Evolutionary conservation across 2,797 vertebrate species (phyloP).

Genomic region (Fringilla coelebs): DNA sequence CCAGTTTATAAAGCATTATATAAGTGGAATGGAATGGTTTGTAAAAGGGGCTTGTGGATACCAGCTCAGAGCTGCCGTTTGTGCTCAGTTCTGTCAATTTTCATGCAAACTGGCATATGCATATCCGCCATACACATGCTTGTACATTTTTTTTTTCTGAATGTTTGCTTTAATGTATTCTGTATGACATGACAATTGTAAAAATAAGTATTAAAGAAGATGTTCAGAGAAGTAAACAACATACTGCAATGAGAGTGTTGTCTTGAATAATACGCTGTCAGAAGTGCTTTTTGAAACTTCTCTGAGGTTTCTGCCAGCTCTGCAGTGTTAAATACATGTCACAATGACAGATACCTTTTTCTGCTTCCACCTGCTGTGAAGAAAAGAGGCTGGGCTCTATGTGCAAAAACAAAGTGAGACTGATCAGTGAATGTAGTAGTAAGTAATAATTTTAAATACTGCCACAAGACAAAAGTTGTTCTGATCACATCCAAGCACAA

Average conservation of each 20-base stretch:
- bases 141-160: constrained; percentile 7
- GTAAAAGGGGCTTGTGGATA: background rate
- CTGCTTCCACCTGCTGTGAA: background rate
- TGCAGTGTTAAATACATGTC: background rate
- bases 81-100: constrained; percentile 1
- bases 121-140: background rate
- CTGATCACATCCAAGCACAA: background rate
- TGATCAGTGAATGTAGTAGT: background rate
- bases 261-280: background rate
- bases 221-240: background rate
- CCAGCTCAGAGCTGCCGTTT: background rate
- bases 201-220: constrained; percentile 39
- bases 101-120: background rate
- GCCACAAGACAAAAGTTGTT: background rate
- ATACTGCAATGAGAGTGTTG: background rate
- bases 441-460: background rate
- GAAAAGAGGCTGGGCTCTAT: background rate
- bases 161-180: constrained; percentile 40
- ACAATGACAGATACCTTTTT: background rate
- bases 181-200: constrained; percentile 4
- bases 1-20: background rate
- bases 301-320: background rate
- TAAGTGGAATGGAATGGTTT: background rate
- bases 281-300: background rate
- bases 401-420: background rate